Percentiles rank a stretch among this genome's conserved stretches.
Conservation (phyloP, 2,888 invertebrate genomes). For the Spodoptera littoralis region DNA sequence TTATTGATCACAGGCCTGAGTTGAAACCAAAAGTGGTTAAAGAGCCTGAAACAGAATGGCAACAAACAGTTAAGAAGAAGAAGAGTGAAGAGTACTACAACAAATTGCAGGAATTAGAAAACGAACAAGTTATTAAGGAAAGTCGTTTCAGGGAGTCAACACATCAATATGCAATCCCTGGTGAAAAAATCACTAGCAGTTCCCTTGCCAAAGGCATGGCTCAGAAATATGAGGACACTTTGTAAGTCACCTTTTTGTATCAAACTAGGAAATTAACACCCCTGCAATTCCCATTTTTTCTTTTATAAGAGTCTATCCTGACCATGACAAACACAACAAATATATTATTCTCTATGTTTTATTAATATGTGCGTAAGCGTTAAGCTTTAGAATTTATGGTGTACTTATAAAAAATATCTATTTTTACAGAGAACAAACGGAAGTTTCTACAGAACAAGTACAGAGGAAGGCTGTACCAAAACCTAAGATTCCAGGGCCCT, state of each 20-base stretch:
- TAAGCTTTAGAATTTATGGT: constrained; percentile 9
- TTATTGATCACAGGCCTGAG: constrained; percentile 90
- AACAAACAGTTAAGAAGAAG: constrained; percentile 93
- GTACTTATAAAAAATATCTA: neutral
- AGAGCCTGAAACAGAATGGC: constrained; percentile 95
- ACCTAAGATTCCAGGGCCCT: constrained; percentile 91
- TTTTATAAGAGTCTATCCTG: too few relatives aligned
- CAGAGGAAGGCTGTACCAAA: constrained; percentile 85
- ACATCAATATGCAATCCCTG: constrained; percentile 95
- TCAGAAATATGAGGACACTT: constrained; percentile 93
- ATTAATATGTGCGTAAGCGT: too few relatives aligned
- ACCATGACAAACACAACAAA: too few relatives aligned
- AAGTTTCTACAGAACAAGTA: constrained; percentile 85
- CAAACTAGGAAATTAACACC: too few relatives aligned
- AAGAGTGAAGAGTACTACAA: constrained; percentile 95
- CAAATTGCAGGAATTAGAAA: constrained; percentile 94
- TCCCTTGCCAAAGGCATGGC: constrained; percentile 96
- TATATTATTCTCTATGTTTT: too few relatives aligned
- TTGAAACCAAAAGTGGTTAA: constrained; percentile 91
- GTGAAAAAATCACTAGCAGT: constrained; percentile 93
- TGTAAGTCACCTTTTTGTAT: constrained; percentile 90
- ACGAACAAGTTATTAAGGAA: constrained; percentile 95
- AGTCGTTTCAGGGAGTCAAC: constrained; percentile 92
- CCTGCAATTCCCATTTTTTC: too few relatives aligned
- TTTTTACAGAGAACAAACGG: constrained; percentile 89